These are phyloP conservation scores for Acanthoscelides obtectus DNA, from an alignment of 2,888 invertebrate genomes.

Conservation along the genomic window DNA sequence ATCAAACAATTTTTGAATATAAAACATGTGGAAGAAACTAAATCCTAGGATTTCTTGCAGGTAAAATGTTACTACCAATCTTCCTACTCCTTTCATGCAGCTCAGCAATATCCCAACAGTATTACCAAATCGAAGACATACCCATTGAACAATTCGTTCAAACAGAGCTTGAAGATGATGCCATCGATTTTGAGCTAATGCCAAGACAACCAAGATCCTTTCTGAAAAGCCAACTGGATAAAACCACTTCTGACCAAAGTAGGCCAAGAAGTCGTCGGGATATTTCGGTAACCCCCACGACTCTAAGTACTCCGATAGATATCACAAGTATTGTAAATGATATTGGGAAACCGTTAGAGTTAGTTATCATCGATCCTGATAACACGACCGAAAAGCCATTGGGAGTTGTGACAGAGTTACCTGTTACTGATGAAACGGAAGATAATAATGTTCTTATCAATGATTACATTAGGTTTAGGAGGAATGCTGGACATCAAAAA, in stretches of 20 bases:
- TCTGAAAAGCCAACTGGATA: neutral
- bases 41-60: too few species aligned
- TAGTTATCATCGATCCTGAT: conserved; percentile 22
- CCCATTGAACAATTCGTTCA: conserved; percentile 28
- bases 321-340: conserved; percentile 19
- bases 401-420: conserved; percentile 1
- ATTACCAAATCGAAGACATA: conserved; percentile 26
- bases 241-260: neutral
- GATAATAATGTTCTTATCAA: conserved; percentile 30
- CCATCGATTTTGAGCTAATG: conserved; percentile 30
- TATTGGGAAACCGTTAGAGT: conserved; percentile 33
- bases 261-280: conserved; percentile 13
- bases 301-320: neutral
- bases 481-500: conserved; percentile 11
- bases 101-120: conserved; percentile 11
- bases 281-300: neutral
- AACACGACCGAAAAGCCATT: conserved; percentile 11
- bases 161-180: conserved; percentile 26
- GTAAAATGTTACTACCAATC: conserved; percentile 4
- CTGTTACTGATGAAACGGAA: conserved; percentile 8
- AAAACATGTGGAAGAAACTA: too few species aligned
- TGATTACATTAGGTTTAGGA: conserved; percentile 41
- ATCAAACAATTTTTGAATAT: too few species aligned
- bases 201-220: conserved; percentile 24
- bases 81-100: neutral